Evolutionary conservation across 2,113 vertebrate species (phyloP).

Genomic region (Triplophysa rosa): DNA sequence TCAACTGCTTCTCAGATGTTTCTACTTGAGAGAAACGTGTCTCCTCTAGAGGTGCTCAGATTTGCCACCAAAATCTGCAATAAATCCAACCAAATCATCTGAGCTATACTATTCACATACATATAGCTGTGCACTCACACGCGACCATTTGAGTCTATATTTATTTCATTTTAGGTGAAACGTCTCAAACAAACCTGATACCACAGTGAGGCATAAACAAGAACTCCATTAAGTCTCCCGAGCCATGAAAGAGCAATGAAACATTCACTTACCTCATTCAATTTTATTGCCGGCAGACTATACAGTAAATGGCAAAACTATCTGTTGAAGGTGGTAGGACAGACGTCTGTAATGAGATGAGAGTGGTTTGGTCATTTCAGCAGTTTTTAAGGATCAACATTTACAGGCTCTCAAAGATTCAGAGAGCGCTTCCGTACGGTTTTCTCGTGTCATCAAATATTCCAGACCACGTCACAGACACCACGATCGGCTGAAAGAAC

Average conservation of each 20-base stretch:
- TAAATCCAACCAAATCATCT: neutral
- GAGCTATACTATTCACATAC: neutral
- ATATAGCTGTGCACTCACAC: neutral
- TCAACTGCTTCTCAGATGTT: neutral
- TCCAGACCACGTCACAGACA: conserved; percentile 61
- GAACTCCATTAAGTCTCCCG: no score
- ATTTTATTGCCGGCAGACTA: no score
- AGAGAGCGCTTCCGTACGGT: conserved; percentile 31
- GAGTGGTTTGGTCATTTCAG: conserved; percentile 36
- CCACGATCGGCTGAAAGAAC: neutral
- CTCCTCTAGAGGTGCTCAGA: no score
- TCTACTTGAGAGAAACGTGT: no score
- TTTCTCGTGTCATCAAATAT: conserved; percentile 64
- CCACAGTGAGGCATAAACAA: neutral
- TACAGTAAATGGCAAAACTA: neutral
- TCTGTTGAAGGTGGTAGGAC: neutral
- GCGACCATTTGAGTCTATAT: neutral
- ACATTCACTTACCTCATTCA: no score
- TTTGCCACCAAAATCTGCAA: neutral
- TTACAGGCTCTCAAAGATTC: neutral
- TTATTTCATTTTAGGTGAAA: neutral
- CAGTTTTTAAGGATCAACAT: conserved; percentile 37
- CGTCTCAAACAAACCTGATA: neutral
- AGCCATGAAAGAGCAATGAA: no score
- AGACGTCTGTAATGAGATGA: neutral